A percentile compares a stretch with the other conserved stretches of the same genome.
Evolutionary conservation across 2,797 vertebrate genomes (phyloP).

Genomic region (Tokudaia muenninki): DNA sequence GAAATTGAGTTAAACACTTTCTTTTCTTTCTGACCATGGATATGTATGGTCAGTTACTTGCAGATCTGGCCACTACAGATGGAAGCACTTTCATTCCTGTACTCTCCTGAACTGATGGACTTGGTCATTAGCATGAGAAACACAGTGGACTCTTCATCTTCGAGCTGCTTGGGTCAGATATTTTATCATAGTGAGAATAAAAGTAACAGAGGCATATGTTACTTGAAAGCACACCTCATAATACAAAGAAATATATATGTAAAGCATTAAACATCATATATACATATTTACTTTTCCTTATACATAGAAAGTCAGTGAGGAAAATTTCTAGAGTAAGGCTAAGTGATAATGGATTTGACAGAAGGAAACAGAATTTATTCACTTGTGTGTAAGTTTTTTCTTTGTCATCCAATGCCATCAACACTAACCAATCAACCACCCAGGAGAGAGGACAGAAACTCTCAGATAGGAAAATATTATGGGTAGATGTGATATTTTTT

Average conservation of each 20-base stretch:
- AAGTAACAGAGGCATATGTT: neutral
- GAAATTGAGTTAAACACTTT: neutral
- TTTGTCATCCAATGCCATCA: neutral
- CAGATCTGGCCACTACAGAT: neutral
- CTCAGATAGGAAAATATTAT: neutral
- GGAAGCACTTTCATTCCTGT: neutral
- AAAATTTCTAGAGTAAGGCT: neutral
- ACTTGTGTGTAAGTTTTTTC: neutral
- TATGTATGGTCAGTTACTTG: neutral
- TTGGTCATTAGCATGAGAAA: rapidly evolving
- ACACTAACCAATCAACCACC: neutral
- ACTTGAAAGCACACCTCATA: neutral
- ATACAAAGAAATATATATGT: neutral
- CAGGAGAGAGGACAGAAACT: neutral
- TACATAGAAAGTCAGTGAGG: neutral
- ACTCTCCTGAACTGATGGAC: neutral
- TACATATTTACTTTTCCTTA: neutral
- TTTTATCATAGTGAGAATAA: neutral
- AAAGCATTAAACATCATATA: neutral
- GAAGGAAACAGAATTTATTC: conserved; percentile 27
- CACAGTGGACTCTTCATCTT: neutral
- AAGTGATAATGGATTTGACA: neutral
- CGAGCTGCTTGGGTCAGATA: neutral
- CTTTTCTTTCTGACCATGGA: neutral
- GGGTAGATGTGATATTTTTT: neutral